Percentiles rank a stretch among this genome's conserved stretches.
phyloP scores from a whole-genome alignment of 2,888 invertebrate species.

The Trissoscelio sp. region DNA sequence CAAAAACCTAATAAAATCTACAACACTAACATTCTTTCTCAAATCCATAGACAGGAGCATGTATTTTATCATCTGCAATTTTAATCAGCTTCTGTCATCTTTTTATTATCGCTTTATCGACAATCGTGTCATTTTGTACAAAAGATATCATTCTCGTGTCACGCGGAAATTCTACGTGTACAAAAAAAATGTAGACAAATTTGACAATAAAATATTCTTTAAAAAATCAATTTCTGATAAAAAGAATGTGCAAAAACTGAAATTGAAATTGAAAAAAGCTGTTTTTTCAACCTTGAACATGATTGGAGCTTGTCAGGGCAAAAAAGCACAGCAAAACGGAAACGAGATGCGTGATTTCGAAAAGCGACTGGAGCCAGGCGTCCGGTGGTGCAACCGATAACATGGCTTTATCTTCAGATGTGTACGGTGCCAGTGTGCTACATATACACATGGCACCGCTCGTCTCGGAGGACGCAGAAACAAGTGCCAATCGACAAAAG shows the following conservation, averaged over 20 bases:
- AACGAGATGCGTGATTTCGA: constrained; percentile 49
- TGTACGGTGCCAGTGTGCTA: constrained; percentile 32
- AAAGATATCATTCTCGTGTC: constrained; percentile 21
- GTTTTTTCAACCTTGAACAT: not conserved
- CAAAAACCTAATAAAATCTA: no score
- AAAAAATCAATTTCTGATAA: not conserved
- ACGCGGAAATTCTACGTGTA: constrained; percentile 7
- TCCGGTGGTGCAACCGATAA: constrained; percentile 69
- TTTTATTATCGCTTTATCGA: constrained; percentile 24
- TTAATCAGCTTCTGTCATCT: constrained; percentile 18
- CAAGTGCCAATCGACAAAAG: constrained; percentile 57
- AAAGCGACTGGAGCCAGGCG: constrained; percentile 65
- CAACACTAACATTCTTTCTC: no score
- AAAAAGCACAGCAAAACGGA: constrained; percentile 30
- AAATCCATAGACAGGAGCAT: no score
- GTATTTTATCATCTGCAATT: not conserved
- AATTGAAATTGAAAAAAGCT: no score
- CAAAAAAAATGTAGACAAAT: not conserved
- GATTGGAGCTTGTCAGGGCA: constrained; percentile 7
- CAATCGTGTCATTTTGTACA: not conserved
- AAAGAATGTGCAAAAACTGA: not conserved
- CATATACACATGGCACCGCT: constrained; percentile 18
- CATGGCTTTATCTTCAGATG: constrained; percentile 48
- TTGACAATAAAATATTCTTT: not conserved
- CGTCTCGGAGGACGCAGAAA: constrained; percentile 51